Base-by-base conservation (phyloP, 2,113 vertebrate genomes). In the Lamprotornis superbus region DNA sequence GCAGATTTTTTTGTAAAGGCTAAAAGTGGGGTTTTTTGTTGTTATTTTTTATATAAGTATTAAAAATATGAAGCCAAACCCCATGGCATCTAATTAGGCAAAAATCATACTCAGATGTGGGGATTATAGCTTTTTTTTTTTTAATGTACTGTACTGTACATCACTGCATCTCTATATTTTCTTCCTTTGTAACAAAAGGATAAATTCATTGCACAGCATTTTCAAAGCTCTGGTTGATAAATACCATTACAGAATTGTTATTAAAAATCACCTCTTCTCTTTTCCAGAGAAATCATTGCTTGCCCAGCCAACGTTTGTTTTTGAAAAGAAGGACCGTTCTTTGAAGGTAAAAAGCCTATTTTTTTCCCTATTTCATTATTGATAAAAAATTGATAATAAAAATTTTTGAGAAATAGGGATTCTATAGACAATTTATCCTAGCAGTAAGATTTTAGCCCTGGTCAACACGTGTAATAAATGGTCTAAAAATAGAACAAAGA, bases 261-360 rank as follows among this genome's bases (percentile, higher is more conserved):
- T 23, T 67, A 77, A 89, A 83, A 86, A 21, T 8, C 0, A 27
- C 42, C 12, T 74, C 15, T 67, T 70, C 68, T 89, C 16, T 96
- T 91, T 95, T 95, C 61, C 95, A 99, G 98, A 97, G 47, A 98
- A 97, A 92, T 88, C 95, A 71, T 71, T 98, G 59, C 96, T 98
- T 89, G 94, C 97, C 76, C 97, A 98, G 63, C 98, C 98, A 1
- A 91, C 94, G 68, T 98, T 98, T 96, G 57, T 98, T 92, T 98
- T 98, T 92, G 96, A 97, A 90, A 98, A 96, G 90, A 97, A 94
- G 82, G 82, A 96, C 30, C 23, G 7, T 30, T 53, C 94, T 83
- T 94, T 95, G 79, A 99, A 98, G 98, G 98, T 99, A 97, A 97
- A 78, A 93, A 18, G 12, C 9, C 5, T 56, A 21, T 16, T 23